Conservation (phyloP, 1,140 invertebrate species). For the Lanistes nyassanus region DNA sequence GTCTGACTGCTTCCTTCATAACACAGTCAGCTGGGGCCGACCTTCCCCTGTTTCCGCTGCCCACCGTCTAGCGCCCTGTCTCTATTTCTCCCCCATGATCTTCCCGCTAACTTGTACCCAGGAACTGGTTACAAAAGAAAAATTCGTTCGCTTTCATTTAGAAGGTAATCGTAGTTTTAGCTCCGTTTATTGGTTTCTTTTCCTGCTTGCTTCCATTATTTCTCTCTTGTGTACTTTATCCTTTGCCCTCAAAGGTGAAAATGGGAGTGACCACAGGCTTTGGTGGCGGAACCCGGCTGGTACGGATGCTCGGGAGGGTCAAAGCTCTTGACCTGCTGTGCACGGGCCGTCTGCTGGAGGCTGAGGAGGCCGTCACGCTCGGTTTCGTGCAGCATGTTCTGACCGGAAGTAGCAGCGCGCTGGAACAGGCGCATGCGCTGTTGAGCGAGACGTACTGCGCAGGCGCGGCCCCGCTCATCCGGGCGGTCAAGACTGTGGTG, state of each 20-base stretch:
- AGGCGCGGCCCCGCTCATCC: slow-evolving; percentile 53
- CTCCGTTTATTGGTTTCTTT: background rate
- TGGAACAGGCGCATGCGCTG: slow-evolving; percentile 64
- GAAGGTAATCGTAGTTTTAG: background rate
- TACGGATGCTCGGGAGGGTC: slow-evolving; percentile 65
- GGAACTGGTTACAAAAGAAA: background rate
- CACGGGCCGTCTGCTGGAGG: slow-evolving; percentile 62
- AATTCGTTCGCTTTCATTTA: background rate
- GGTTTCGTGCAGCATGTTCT: slow-evolving; percentile 61
- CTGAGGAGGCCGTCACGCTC: slow-evolving; percentile 62
- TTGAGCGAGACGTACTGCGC: slow-evolving; percentile 49
- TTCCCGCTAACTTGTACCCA: background rate
- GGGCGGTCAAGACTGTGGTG: slow-evolving; percentile 67
- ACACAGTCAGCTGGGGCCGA: no score
- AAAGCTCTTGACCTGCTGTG: slow-evolving; percentile 68
- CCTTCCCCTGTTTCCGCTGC: background rate
- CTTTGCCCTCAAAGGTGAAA: slow-evolving; percentile 37
- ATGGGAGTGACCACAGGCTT: slow-evolving; percentile 73
- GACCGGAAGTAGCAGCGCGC: slow-evolving; percentile 35
- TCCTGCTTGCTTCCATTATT: background rate
- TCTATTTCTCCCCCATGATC: background rate
- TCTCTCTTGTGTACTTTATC: background rate
- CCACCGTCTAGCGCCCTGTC: no score
- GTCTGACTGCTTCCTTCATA: no score
- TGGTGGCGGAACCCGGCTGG: slow-evolving; percentile 70